Percentiles rank a stretch among this genome's conserved stretches.
Conservation (phyloP, 2,888 invertebrate genomes). For the Nipponacmea schrenckii region DNA sequence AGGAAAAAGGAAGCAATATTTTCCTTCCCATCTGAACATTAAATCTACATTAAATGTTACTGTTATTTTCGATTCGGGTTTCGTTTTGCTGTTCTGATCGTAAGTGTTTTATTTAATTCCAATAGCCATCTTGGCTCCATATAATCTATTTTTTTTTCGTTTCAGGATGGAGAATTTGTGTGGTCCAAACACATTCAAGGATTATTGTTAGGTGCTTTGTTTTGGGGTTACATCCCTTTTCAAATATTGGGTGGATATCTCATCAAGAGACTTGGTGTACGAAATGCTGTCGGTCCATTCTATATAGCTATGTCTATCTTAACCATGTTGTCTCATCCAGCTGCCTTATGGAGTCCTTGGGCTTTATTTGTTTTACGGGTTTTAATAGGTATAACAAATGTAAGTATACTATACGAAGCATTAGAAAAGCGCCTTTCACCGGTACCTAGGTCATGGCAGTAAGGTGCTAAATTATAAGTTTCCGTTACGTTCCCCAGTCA, state of each 20-base stretch:
- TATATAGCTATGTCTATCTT: constrained; percentile 45
- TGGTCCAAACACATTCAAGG: constrained; percentile 73
- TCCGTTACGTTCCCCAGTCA: too few species aligned
- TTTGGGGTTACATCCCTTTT: constrained; percentile 70
- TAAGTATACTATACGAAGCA: constrained; percentile 26
- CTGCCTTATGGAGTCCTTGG: constrained; percentile 37
- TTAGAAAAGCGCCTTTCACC: too few species aligned
- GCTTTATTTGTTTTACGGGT: constrained; percentile 45
- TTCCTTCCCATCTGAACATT: too few species aligned
- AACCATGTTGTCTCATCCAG: constrained; percentile 47
- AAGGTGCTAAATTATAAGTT: too few species aligned
- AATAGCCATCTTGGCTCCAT: too few species aligned
- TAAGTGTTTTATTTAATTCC: too few species aligned
- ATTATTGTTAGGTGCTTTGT: constrained; percentile 71
- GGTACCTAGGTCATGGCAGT: too few species aligned
- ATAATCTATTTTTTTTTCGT: too few species aligned
- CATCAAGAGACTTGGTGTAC: constrained; percentile 45
- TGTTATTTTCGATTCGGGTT: too few species aligned
- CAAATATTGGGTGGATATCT: constrained; percentile 61
- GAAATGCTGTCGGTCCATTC: constrained; percentile 52
- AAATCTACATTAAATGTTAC: too few species aligned
- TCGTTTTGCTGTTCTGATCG: too few species aligned
- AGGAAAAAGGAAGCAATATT: too few species aligned
- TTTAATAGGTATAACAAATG: constrained; percentile 47
- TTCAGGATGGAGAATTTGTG: constrained; percentile 67